Evolutionary conservation across 1,140 invertebrate genomes (phyloP), one percentile per base, ranked within the genome.

Genomic region (Drosophila seguyi): DNA sequence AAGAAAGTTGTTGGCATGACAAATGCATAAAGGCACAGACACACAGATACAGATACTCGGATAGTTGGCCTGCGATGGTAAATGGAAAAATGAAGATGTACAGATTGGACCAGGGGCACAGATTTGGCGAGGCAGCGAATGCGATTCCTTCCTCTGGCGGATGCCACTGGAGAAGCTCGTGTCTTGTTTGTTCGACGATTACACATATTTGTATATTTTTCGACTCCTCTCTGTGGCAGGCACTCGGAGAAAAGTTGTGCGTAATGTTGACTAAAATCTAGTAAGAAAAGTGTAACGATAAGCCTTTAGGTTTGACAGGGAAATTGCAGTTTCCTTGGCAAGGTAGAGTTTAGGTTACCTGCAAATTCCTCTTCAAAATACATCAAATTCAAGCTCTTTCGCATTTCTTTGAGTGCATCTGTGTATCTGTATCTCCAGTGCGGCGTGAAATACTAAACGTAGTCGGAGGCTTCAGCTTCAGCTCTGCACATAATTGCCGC

Each of bases 51-150:
- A 59, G 63, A 38, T 18, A 16, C 34, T 29, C 31, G 29, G 41
- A 41, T 56, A 34, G 47, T 47, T 66, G 13, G 45, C 52, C 77
- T 66, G 75, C 62, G 66, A 52, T 52, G 39, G 48, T 78, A 65
- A 78, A 75, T 88, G 83, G 85, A 81, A 90, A 90, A 90, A 90
- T 90, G 85, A 90, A 90, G 85, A 90, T 90, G 85, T 85, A 90
- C 85, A 81, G 86, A 90, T 80, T 90, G 36, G 36, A 90, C 69
- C 65, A 90, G 86, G 86, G 79, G 81, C 79, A 29, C 86, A 90
- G 86, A 73, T 63, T 38, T 56, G 10, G 14, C 25, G 16, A 76
- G 45, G 45, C 47, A 47, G 75, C 16, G 18, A 10, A 65, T 34
- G 25, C 62, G 38, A 53, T 53, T 69, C 66, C 66, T 45, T 67